Base-by-base conservation (phyloP, 1,140 invertebrate genomes). In the Brachionus manjavacas region DNA sequence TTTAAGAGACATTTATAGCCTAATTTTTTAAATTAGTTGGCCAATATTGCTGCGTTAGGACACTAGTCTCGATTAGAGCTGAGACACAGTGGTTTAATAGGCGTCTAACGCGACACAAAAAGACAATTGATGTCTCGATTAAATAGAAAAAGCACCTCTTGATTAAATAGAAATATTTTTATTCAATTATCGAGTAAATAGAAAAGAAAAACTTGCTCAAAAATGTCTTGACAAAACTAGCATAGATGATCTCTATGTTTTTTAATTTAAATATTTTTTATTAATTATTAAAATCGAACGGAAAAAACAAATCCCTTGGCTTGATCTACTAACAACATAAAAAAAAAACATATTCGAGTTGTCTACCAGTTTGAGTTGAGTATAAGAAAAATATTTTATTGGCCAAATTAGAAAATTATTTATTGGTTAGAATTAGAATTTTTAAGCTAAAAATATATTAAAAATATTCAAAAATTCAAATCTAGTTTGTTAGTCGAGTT, bases 261-360 rank as follows among this genome's bases (percentile, higher is more conserved):
- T 72, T 41, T 72, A 72, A 72, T 72, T 72, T 72, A 72, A 72
- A 72, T 72, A 72, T 72, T 72, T 72, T 72, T 72, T 20, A 72
- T 72, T 72, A 72, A 72, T 72, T 39, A 72, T 72, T 72, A 39
- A 72, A 72, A 72, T 41, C 39, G 31, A 72, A 72, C 68, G 68
- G 68, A 72, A 72, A 72, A 72, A 72, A 72, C 68, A 72, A 72
- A 72, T 39, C 35, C 35, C 35, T 39, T 20, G 35, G 31, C 68
- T 72, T 41, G 68, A 72, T 60, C 52, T 60, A 60, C 52, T 60
- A 60, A 60, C 52, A 60, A 41, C 68, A 39, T 43, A 72, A 72
- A 72, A 72, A 39, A 72, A 72, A 72, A 72, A 72, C 68, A 46
- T 41, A 72, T 43, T 72, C n/a, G 20, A 60, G 68, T 72, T 41